Conservation (phyloP, 2,113 vertebrate species). For the Zapornia atra region DNA sequence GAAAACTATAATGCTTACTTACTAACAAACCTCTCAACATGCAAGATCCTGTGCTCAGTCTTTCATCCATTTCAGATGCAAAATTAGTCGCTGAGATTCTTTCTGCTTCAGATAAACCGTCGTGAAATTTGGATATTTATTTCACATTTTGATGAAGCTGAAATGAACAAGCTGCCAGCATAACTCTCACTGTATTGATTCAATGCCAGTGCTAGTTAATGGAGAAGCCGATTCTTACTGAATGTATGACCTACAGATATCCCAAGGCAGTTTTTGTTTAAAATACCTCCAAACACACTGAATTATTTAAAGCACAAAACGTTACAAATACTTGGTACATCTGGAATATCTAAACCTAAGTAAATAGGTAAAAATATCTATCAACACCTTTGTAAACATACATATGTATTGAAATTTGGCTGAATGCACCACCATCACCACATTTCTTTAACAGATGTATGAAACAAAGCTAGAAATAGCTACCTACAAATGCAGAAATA, state of each 20-base stretch:
- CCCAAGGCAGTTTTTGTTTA: constrained; percentile 59
- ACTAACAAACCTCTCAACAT: not conserved
- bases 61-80: not conserved
- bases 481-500: not conserved
- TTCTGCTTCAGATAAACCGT: not conserved
- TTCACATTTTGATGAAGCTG: not conserved
- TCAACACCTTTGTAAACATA: not conserved
- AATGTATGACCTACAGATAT: constrained; percentile 39
- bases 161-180: constrained; percentile 33
- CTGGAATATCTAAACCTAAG: not conserved
- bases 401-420: not conserved
- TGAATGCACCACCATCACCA: not conserved
- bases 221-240: constrained; percentile 27
- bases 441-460: not conserved
- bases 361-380: not conserved
- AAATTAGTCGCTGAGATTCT: not conserved
- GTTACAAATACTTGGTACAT: not conserved
- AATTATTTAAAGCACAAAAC: constrained; percentile 34
- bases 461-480: not conserved
- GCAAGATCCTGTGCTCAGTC: not conserved
- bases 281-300: constrained; percentile 38
- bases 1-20: not conserved
- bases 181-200: constrained; percentile 43
- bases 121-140: constrained; percentile 31
- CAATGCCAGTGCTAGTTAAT: constrained; percentile 33